Conservation (phyloP, 2,797 vertebrate genomes). For the Chelonia mydas region DNA sequence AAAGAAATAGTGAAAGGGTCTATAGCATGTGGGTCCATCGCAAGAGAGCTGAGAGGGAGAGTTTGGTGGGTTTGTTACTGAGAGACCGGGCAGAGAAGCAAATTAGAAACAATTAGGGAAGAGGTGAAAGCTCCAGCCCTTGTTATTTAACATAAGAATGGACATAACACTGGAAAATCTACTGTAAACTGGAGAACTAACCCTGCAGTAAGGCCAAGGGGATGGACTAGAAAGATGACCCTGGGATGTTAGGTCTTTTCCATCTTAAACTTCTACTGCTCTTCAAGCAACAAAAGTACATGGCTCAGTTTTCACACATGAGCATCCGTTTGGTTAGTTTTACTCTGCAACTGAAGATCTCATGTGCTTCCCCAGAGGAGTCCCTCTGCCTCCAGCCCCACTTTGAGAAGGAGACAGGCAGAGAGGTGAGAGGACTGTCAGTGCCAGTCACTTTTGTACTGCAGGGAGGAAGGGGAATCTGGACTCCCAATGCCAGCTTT, state of each 20-base stretch:
- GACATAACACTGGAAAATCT: neutral
- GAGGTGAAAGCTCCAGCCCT: neutral
- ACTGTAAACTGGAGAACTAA: neutral
- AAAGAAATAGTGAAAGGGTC: neutral
- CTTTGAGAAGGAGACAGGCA: neutral
- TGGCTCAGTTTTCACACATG: neutral
- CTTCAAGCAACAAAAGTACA: neutral
- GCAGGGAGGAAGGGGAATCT: neutral
- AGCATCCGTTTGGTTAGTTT: conserved; percentile 9
- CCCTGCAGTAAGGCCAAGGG: neutral
- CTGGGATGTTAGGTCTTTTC: neutral
- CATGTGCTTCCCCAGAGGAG: conserved; percentile 2
- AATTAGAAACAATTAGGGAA: neutral
- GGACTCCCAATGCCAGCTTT: neutral
- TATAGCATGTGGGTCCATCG: neutral
- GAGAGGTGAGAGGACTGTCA: neutral
- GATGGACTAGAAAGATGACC: neutral
- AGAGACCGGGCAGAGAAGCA: neutral
- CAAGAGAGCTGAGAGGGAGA: neutral
- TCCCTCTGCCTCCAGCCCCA: neutral
- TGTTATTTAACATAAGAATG: neutral
- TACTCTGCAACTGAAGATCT: conserved; percentile 10
- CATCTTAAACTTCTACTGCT: neutral
- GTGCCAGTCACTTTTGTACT: conserved; percentile 14
- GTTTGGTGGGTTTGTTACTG: neutral